Evolutionary conservation across 2,113 vertebrate species (phyloP).

Genomic region (Opisthocomus hoazin): DNA sequence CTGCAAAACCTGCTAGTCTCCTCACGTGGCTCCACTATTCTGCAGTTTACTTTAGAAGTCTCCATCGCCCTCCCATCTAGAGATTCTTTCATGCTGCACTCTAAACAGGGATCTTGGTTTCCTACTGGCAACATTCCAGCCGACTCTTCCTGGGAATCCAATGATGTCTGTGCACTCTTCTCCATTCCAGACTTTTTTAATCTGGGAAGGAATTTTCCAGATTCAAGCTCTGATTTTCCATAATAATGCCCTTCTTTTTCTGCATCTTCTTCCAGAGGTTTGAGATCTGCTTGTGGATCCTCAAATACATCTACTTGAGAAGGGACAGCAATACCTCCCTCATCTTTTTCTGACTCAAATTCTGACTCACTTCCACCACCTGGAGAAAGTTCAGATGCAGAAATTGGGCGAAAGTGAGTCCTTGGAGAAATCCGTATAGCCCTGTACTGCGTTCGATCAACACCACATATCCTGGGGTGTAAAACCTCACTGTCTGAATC

Average conservation of each 20-base stretch:
- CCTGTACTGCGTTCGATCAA: constrained; percentile 93
- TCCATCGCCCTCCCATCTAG: constrained; percentile 69
- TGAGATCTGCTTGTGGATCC: constrained; percentile 94
- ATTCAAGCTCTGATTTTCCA: constrained; percentile 96
- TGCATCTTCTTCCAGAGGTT: constrained; percentile 97
- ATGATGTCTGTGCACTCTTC: constrained; percentile 97
- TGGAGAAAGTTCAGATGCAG: constrained; percentile 95
- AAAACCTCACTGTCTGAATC: constrained; percentile 89
- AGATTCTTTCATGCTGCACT: constrained; percentile 80
- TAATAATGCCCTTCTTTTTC: constrained; percentile 96
- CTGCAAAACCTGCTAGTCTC: constrained; percentile 79
- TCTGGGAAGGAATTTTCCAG: constrained; percentile 94
- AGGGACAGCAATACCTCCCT: constrained; percentile 76
- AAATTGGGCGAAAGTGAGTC: constrained; percentile 98
- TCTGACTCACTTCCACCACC: constrained; percentile 93
- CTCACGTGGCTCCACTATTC: constrained; percentile 76
- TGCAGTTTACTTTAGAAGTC: constrained; percentile 74
- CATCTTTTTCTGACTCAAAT: constrained; percentile 95
- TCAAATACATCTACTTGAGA: constrained; percentile 86
- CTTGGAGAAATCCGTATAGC: constrained; percentile 97
- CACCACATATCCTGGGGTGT: constrained; percentile 88
- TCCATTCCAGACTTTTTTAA: constrained; percentile 99
- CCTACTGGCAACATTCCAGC: constrained; percentile 74
- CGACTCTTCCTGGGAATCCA: constrained; percentile 96
- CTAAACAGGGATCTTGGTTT: constrained; percentile 82